Evolutionary conservation across 2,888 invertebrate species (phyloP).

Genomic region (Meandrusa payeni): DNA sequence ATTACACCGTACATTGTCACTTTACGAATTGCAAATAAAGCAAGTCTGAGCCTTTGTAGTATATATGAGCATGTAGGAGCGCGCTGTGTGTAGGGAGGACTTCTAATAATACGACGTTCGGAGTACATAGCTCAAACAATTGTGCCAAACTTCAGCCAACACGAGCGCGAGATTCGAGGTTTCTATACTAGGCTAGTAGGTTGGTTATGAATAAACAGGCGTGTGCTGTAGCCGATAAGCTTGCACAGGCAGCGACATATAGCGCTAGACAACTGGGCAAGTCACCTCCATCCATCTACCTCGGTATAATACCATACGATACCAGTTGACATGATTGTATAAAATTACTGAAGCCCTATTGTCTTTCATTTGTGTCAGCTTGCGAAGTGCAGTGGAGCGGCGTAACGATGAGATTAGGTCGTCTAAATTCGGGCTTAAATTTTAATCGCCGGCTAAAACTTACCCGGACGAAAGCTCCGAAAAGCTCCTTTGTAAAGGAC

Average conservation of each 20-base stretch:
- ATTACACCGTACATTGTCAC: slow-evolving; percentile 33
- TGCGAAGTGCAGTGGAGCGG: slow-evolving; percentile 64
- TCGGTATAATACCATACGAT: slow-evolving; percentile 43
- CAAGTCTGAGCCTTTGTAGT: slow-evolving; percentile 10
- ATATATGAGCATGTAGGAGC: slow-evolving; percentile 5
- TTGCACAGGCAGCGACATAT: slow-evolving; percentile 38
- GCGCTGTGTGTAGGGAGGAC: neutral
- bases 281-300: slow-evolving; percentile 32
- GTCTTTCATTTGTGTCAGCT: slow-evolving; percentile 50
- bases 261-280: slow-evolving; percentile 24
- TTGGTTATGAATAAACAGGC: slow-evolving; percentile 74
- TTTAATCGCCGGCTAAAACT: slow-evolving; percentile 66
- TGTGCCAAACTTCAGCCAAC: slow-evolving; percentile 36
- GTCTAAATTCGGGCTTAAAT: slow-evolving; percentile 73
- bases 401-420: slow-evolving; percentile 65
- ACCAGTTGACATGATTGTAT: slow-evolving; percentile 48
- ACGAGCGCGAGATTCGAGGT: slow-evolving; percentile 38
- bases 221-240: slow-evolving; percentile 73
- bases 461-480: slow-evolving; percentile 50
- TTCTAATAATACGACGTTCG: slow-evolving; percentile 15
- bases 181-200: slow-evolving; percentile 51
- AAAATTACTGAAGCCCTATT: slow-evolving; percentile 52
- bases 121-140: slow-evolving; percentile 39
- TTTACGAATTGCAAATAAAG: slow-evolving; percentile 12
- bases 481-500: slow-evolving; percentile 52